Base-by-base conservation (phyloP, 2,888 invertebrate species). In the Eupithecia insigniata region DNA sequence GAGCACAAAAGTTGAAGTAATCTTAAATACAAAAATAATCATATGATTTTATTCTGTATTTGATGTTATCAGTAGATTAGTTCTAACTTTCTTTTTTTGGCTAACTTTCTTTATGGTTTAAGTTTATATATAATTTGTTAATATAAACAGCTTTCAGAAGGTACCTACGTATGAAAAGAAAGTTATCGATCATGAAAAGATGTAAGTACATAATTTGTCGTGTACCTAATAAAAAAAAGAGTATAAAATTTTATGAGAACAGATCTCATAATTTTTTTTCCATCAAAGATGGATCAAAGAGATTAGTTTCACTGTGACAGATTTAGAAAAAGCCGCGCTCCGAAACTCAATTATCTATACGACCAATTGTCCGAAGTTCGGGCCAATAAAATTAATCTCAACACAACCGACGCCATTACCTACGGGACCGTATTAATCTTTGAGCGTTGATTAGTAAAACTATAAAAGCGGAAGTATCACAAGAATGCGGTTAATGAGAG, bases 381-480 rank as follows among this genome's bases (percentile, higher is more conserved):
- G 85, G 84, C 87, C 90, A 92, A 93, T 92, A 93, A 93, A 93
- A 91, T 90, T 92, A 92, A 93, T 92, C 91, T 90, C 84, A 83
- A 88, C 88, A 87, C 87, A 87, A 84, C 90, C 90, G 83, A 91
- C 89, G 88, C 93, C 90, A 93, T 92, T 92, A 93, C 91, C 84
- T 87, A 87, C 87, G 85, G 84, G 88, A 89, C 91, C 88, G 88
- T 89, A 93, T 92, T 93, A 93, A 93, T 92, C 92, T 93, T 87
- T 69, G 81, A 87, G 90, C 92, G 92, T 93, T 93, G 93, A 93
- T 93, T 93, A 93, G 92, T 93, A 91, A 92, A 93, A 93, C 93
- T 94, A 93, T 94, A 93, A 94, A 93, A 92, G 92, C 92, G 93
- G 93, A 93, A 93, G 92, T 93, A 92, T 93, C 92, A 90, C 87